These are phyloP conservation scores for Circaetus cinerascens DNA, from an alignment of 2,113 vertebrate genomes.

Conservation along the genomic window DNA sequence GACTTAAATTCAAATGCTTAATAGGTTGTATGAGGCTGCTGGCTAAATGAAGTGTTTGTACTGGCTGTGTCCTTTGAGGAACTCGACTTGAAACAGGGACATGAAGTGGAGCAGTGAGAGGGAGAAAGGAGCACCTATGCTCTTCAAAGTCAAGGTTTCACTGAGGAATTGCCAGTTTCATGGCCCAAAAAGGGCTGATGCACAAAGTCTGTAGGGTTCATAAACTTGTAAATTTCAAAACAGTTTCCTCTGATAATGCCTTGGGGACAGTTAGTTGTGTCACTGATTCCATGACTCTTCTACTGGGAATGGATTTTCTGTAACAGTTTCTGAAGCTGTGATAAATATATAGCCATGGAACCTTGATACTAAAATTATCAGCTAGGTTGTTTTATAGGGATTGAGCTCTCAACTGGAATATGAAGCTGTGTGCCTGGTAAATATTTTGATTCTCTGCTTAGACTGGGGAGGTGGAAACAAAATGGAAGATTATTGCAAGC, in stretches of 20 bases:
- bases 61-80: not conserved
- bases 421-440: not conserved
- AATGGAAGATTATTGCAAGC: not conserved
- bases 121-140: not conserved
- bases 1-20: not conserved
- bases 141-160: not conserved
- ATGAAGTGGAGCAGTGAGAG: not conserved
- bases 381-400: not conserved
- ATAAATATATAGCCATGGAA: not conserved
- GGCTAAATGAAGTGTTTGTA: not conserved
- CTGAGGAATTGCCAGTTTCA: not conserved
- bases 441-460: not conserved
- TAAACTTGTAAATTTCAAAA: not conserved
- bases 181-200: not conserved
- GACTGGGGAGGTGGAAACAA: not conserved
- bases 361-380: not conserved
- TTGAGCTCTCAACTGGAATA: not conserved
- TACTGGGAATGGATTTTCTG: not conserved
- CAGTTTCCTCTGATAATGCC: not conserved
- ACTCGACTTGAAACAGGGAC: not conserved
- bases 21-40: not conserved
- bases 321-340: not conserved
- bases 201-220: not conserved
- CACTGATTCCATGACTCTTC: not conserved
- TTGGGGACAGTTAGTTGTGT: not conserved